phyloP scores from a whole-genome alignment of 2,797 vertebrate species.

The Chiroxiphia lanceolata region DNA sequence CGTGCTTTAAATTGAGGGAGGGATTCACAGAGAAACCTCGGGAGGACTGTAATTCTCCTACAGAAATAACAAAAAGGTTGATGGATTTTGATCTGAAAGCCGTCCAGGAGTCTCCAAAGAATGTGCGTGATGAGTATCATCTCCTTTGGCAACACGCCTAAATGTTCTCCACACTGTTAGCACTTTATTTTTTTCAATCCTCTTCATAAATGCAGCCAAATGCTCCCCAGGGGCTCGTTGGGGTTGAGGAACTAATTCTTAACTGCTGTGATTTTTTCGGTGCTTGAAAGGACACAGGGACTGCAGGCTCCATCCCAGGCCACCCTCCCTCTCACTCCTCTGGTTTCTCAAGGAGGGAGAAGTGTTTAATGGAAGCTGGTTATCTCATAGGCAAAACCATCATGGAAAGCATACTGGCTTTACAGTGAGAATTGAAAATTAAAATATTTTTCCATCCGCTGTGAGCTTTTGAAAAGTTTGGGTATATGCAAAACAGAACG shows the following conservation, averaged over 20 bases:
- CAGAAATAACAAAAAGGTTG: constrained; percentile 44
- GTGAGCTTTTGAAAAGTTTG: not conserved
- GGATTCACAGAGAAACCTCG: not conserved
- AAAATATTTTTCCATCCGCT: not conserved
- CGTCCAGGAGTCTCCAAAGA: constrained; percentile 41
- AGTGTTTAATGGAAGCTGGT: not conserved
- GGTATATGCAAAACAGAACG: not conserved
- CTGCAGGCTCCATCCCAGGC: not conserved
- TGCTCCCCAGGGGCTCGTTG: not conserved
- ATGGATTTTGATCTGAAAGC: constrained; percentile 44
- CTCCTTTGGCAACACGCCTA: constrained; percentile 38
- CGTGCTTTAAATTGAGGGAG: constrained; percentile 9
- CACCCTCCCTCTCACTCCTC: not conserved
- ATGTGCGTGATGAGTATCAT: constrained; percentile 8
- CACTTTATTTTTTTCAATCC: constrained; percentile 34
- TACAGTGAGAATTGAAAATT: not conserved
- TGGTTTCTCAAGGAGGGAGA: not conserved
- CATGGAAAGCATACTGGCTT: not conserved
- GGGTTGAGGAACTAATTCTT: constrained; percentile 49
- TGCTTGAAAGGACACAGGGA: constrained; percentile 13
- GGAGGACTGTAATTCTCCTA: constrained; percentile 24
- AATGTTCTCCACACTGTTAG: constrained; percentile 54
- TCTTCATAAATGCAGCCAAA: constrained; percentile 48
- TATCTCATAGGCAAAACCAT: not conserved
- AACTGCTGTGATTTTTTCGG: constrained; percentile 24